Conservation (phyloP, 2,888 invertebrate genomes). For the Lycaena phlaeas region DNA sequence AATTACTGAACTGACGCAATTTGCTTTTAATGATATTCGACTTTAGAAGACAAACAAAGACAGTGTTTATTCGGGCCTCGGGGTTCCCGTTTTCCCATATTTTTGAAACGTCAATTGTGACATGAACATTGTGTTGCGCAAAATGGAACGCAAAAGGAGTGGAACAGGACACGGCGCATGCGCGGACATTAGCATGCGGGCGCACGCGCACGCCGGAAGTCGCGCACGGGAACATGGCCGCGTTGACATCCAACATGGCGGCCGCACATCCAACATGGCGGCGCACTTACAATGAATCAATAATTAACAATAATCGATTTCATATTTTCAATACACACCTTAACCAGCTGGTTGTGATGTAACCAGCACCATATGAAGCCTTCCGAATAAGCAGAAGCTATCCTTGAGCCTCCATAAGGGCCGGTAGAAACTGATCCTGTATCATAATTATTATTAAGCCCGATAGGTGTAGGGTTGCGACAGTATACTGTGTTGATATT, state of each 20-base stretch:
- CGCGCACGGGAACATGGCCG: slow-evolving; percentile 59
- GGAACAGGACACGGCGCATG: slow-evolving; percentile 36
- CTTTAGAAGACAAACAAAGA: too few species aligned
- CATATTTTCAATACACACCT: slow-evolving; percentile 58
- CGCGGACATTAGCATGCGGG: slow-evolving; percentile 66
- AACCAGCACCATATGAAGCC: slow-evolving; percentile 44
- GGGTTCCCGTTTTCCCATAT: too few species aligned
- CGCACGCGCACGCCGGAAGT: slow-evolving; percentile 66
- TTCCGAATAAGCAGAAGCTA: slow-evolving; percentile 44
- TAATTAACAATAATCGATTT: slow-evolving; percentile 68
- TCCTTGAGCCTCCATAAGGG: slow-evolving; percentile 51
- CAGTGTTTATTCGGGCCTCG: too few species aligned
- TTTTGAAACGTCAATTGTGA: too few species aligned
- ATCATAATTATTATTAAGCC: slow-evolving; percentile 31
- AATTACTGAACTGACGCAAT: too few species aligned
- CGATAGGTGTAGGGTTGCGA: slow-evolving; percentile 23
- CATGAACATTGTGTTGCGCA: not conserved
- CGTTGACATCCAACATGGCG: slow-evolving; percentile 41
- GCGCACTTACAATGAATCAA: slow-evolving; percentile 51
- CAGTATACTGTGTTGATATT: not conserved
- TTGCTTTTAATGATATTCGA: too few species aligned
- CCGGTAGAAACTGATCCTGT: slow-evolving; percentile 34
- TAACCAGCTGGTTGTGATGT: slow-evolving; percentile 58
- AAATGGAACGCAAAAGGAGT: slow-evolving; percentile 7
- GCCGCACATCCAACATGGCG: slow-evolving; percentile 68